Evolutionary conservation across 2,888 invertebrate genomes (phyloP).

Genomic region (Heteromyza rotundicornis): DNA sequence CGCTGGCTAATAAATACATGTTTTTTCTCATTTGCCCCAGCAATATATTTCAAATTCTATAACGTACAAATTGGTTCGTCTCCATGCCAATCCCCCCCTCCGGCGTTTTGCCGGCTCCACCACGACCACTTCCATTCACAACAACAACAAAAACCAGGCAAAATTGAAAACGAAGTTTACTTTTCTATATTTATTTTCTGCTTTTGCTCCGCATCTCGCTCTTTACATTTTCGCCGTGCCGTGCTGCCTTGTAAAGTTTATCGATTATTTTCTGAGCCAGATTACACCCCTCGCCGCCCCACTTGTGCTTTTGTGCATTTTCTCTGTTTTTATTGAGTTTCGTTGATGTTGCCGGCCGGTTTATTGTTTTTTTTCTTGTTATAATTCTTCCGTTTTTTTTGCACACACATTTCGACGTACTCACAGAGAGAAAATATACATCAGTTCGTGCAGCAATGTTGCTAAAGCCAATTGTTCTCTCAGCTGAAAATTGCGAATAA

Average conservation of each 20-base stretch:
- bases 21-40: background rate
- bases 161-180: conserved; percentile 18
- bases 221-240: background rate
- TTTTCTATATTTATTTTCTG: conserved; percentile 9
- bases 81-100: background rate
- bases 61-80: conserved; percentile 16
- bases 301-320: conserved; percentile 9
- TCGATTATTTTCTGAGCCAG: conserved; percentile 10
- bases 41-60: conserved; percentile 19
- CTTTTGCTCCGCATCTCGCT: background rate
- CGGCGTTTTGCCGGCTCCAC: background rate
- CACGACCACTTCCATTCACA: background rate
- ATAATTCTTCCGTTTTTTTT: no score
- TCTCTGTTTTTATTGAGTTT: conserved; percentile 20
- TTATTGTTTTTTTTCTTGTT: conserved; percentile 11
- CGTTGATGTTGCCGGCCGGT: conserved; percentile 26
- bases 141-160: background rate
- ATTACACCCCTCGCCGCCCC: background rate
- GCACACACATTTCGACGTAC: no score
- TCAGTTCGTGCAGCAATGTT: no score
- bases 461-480: no score
- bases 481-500: no score
- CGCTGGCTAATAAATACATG: background rate
- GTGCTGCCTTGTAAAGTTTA: conserved; percentile 10
- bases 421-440: no score